phyloP scores from a whole-genome alignment of 2,113 vertebrate species.

The Rhadina sibilatrix region DNA sequence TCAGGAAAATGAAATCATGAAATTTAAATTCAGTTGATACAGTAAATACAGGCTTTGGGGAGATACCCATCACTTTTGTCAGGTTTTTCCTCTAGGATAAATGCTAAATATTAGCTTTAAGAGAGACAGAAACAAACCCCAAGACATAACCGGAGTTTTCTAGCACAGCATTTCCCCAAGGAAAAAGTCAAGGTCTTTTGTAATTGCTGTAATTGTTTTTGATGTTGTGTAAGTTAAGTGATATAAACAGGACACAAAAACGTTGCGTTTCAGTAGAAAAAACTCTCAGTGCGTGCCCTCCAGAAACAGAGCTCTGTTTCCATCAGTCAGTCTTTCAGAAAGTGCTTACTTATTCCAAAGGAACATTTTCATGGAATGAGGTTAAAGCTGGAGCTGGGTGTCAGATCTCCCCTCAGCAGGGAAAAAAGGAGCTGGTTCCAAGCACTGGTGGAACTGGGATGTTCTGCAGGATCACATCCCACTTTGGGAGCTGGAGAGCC shows the following conservation, averaged over 20 bases:
- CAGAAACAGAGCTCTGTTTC: neutral
- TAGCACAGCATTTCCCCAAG: neutral
- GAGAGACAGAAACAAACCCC: neutral
- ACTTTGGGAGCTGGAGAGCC: neutral
- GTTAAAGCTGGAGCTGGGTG: neutral
- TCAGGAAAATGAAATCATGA: neutral
- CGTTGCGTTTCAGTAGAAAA: neutral
- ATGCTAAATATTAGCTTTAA: constrained; percentile 31
- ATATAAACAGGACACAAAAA: constrained; percentile 38
- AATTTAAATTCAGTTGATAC: neutral
- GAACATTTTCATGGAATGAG: neutral
- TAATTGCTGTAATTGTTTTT: constrained; percentile 63
- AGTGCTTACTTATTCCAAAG: neutral
- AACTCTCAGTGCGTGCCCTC: neutral
- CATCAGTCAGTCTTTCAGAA: neutral
- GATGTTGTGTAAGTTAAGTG: neutral
- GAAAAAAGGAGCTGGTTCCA: neutral
- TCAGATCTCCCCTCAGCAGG: neutral
- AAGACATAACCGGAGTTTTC: neutral
- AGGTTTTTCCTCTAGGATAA: neutral
- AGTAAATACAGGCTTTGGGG: neutral
- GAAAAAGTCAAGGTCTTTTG: constrained; percentile 21
- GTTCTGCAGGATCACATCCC: neutral
- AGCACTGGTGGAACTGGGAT: neutral
- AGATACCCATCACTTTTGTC: neutral